Percentiles rank a stretch among this genome's conserved stretches.
Evolutionary conservation across 2,797 vertebrate genomes (phyloP).

Genomic region (Lindbergichthys nudifrons): DNA sequence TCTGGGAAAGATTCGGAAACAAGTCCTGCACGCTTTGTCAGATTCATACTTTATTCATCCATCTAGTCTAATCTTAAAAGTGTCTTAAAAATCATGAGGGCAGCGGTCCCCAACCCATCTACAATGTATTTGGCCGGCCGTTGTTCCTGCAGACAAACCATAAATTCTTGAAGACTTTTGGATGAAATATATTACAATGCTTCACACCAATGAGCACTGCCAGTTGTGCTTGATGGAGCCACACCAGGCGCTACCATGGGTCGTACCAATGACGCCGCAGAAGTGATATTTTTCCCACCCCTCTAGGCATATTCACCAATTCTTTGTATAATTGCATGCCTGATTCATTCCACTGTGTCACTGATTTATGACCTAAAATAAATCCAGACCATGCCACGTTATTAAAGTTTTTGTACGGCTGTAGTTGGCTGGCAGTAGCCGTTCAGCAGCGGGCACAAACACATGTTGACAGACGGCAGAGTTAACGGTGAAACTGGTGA

Average conservation of each 20-base stretch:
- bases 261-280: conserved; percentile 26
- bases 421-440: conserved; percentile 28
- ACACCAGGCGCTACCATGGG: conserved; percentile 9
- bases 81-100: conserved; percentile 47
- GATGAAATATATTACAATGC: conserved; percentile 21
- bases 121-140: neutral
- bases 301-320: conserved; percentile 34
- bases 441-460: conserved; percentile 44
- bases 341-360: conserved; percentile 50
- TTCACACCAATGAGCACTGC: conserved; percentile 26
- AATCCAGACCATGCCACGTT: conserved; percentile 33
- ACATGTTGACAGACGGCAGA: conserved; percentile 58
- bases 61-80: conserved; percentile 36
- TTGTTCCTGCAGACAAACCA: conserved; percentile 23
- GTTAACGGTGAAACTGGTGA: conserved; percentile 45
- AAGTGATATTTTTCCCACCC: neutral
- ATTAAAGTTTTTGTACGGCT: conserved; percentile 45
- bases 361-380: conserved; percentile 49
- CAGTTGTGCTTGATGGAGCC: conserved; percentile 33
- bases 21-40: conserved; percentile 45
- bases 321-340: conserved; percentile 46
- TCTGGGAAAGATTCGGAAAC: conserved; percentile 44
- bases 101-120: conserved; percentile 33
- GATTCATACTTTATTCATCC: conserved; percentile 55
- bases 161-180: conserved; percentile 28